Percentiles rank a stretch among this genome's conserved stretches.
Conservation (phyloP, 2,113 vertebrate genomes). For the Casuarius casuarius region DNA sequence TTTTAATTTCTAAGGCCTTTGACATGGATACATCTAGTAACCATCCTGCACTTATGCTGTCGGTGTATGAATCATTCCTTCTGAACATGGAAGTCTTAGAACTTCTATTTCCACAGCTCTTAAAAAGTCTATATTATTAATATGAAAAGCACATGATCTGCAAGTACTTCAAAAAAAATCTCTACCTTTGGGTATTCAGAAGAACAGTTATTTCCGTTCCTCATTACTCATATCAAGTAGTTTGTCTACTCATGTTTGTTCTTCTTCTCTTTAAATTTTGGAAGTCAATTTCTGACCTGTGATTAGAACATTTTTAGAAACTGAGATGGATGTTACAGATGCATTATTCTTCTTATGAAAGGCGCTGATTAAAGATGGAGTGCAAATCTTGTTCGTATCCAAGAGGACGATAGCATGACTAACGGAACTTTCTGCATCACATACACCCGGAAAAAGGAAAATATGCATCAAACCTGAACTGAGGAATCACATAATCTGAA, state of each 20-base stretch:
- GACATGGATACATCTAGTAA: not conserved
- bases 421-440: not conserved
- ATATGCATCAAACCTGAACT: not conserved
- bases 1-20: not conserved
- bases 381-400: not conserved
- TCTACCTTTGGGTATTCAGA: not conserved
- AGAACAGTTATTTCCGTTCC: not conserved
- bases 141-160: not conserved
- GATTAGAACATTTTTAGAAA: not conserved
- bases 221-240: not conserved
- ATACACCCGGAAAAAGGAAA: not conserved
- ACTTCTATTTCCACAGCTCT: not conserved
- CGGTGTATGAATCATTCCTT: not conserved
- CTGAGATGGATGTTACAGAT: not conserved
- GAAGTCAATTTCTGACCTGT: not conserved
- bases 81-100: not conserved
- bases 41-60: not conserved
- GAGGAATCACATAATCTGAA: not conserved
- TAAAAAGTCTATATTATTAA: not conserved
- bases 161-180: not conserved
- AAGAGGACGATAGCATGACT: not conserved
- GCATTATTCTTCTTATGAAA: not conserved
- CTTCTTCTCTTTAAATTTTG: not conserved
- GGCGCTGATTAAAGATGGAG: not conserved
- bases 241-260: not conserved